Conservation (phyloP, 2,797 vertebrate genomes). For the Anomalospiza imberbis region DNA sequence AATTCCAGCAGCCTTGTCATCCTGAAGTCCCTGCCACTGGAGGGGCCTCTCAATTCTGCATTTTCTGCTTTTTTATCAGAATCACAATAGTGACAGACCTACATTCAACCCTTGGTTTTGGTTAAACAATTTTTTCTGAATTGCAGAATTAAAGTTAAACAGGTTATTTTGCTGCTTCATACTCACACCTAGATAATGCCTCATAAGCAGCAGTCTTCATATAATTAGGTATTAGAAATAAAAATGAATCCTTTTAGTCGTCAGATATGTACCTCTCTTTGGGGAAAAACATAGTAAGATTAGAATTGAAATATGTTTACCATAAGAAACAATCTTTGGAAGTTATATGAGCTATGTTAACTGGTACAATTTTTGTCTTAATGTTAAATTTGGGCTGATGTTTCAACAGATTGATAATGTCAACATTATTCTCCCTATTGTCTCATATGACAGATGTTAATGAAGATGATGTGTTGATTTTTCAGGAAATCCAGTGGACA, state of each 20-base stretch:
- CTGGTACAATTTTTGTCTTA: background rate
- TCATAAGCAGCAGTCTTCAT: background rate
- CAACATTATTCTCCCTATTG: background rate
- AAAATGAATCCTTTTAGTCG: background rate
- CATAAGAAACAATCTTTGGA: background rate
- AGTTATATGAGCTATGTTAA: background rate
- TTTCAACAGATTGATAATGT: background rate
- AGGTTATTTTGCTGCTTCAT: background rate
- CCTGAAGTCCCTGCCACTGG: background rate
- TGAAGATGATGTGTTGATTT: background rate
- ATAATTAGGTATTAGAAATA: background rate
- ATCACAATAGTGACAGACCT: background rate
- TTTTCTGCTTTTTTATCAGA: background rate
- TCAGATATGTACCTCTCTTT: background rate
- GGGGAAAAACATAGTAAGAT: background rate
- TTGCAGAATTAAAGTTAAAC: background rate
- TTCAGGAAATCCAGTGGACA: background rate
- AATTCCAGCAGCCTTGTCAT: background rate
- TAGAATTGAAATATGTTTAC: background rate
- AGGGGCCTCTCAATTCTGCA: background rate
- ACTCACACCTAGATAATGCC: background rate
- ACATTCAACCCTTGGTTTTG: background rate
- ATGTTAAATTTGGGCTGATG: background rate
- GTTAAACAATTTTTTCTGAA: background rate
- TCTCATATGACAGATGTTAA: background rate